Percentiles rank a stretch among this genome's conserved stretches.
Conservation (phyloP, 2,797 vertebrate genomes). For the Hozukius guyotensis region DNA sequence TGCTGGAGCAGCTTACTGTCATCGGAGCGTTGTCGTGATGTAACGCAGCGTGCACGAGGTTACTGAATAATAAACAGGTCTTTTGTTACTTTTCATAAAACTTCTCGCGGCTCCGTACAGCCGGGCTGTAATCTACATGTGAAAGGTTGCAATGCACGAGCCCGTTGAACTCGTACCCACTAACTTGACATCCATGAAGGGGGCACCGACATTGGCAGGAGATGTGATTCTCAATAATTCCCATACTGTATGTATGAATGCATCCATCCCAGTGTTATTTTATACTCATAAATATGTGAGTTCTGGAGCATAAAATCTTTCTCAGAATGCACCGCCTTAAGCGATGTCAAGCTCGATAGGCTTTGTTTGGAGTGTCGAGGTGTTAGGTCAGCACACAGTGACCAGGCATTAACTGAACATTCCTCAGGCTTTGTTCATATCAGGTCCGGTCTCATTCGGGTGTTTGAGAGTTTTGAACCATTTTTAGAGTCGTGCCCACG, state of each 20-base stretch:
- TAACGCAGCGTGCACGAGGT: slow-evolving; percentile 18
- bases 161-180: slow-evolving; percentile 12
- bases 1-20: slow-evolving; percentile 47
- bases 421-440: slow-evolving; percentile 51
- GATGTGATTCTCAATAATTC: slow-evolving; percentile 22
- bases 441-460: slow-evolving; percentile 16
- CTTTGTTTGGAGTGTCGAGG: slow-evolving; percentile 51
- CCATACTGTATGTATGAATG: slow-evolving; percentile 7
- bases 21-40: slow-evolving; percentile 17
- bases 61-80: slow-evolving; percentile 34
- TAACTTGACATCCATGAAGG: slow-evolving; percentile 13
- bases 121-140: slow-evolving; percentile 25
- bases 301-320: slow-evolving; percentile 26
- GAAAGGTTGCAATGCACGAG: slow-evolving; percentile 25
- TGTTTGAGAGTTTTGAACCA: slow-evolving; percentile 16
- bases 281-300: slow-evolving; percentile 33
- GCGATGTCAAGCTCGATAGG: slow-evolving; percentile 47
- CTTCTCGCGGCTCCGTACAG: slow-evolving; percentile 1
- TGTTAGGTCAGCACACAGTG: slow-evolving; percentile 36
- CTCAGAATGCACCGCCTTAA: slow-evolving; percentile 36
- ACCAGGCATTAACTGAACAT: slow-evolving; percentile 36
- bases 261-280: slow-evolving; percentile 19
- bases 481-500: not conserved
- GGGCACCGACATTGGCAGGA: slow-evolving; percentile 23
- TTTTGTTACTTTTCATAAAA: slow-evolving; percentile 40